Evolutionary conservation across 1,140 invertebrate genomes (phyloP).

Genomic region (Pseudachorutes palmiensis): DNA sequence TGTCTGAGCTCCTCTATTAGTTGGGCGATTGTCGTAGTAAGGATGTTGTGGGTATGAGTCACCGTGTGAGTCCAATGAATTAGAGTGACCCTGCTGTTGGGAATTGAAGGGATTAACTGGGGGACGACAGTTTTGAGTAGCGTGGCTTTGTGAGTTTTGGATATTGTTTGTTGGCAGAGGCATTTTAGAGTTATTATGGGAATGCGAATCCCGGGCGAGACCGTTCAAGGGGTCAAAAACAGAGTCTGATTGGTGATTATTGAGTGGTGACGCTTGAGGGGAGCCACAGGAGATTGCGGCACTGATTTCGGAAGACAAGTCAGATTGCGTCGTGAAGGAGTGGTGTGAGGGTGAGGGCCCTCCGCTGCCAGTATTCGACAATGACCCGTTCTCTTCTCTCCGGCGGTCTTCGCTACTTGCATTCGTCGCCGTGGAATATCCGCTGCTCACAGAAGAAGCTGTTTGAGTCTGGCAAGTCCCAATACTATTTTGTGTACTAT

Average conservation of each 20-base stretch:
- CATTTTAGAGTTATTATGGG: constrained; percentile 27
- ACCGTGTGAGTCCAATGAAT: constrained; percentile 20
- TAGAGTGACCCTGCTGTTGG: background rate
- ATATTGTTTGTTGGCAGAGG: constrained; percentile 27
- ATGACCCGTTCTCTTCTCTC: constrained; percentile 34
- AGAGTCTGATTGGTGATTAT: constrained; percentile 29
- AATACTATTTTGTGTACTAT: constrained; percentile 16
- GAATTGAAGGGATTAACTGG: constrained; percentile 17
- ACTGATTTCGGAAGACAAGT: constrained; percentile 65
- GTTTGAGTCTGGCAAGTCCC: constrained; percentile 37
- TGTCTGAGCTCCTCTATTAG: constrained; percentile 16
- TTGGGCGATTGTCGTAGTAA: constrained; percentile 25
- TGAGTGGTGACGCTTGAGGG: constrained; percentile 54
- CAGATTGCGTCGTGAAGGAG: constrained; percentile 56
- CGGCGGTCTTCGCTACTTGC: constrained; percentile 37
- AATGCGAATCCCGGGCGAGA: no score
- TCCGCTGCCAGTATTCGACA: constrained; percentile 29
- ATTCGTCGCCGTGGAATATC: constrained; percentile 34
- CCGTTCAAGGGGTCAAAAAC: constrained; percentile 28
- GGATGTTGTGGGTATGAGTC: constrained; percentile 23
- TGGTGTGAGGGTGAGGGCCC: constrained; percentile 37
- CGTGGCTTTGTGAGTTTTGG: constrained; percentile 26
- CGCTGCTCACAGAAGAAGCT: constrained; percentile 38
- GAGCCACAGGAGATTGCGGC: constrained; percentile 63
- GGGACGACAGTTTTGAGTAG: background rate